Conservation (phyloP, 1,140 invertebrate species). For the Dufourea novaeangliae region DNA sequence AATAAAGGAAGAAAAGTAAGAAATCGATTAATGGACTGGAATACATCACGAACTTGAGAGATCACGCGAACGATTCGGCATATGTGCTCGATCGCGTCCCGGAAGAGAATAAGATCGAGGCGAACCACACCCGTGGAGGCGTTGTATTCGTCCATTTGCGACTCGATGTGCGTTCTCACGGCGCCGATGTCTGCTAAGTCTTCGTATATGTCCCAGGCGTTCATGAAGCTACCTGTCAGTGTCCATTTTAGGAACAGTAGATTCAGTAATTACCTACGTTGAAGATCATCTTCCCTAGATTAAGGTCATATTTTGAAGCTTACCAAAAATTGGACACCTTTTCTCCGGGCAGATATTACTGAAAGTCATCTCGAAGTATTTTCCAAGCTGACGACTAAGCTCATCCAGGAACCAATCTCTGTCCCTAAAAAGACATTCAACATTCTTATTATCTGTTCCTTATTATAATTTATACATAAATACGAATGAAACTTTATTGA, state of each 20-base stretch:
- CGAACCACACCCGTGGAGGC: slow-evolving; percentile 87
- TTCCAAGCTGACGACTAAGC: slow-evolving; percentile 87
- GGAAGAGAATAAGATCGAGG: slow-evolving; percentile 91
- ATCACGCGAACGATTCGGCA: slow-evolving; percentile 91
- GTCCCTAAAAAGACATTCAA: slow-evolving; percentile 82
- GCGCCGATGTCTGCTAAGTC: slow-evolving; percentile 86
- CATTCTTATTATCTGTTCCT: slow-evolving; percentile 16
- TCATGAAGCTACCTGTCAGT: slow-evolving; percentile 86
- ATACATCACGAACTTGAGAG: slow-evolving; percentile 82
- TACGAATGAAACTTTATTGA: slow-evolving; percentile 6
- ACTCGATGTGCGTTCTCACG: slow-evolving; percentile 85
- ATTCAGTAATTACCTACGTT: too few species aligned
- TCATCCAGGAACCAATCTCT: slow-evolving; percentile 88
- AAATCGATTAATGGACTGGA: not conserved
- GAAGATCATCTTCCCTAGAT: too few species aligned
- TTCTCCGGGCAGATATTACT: slow-evolving; percentile 90
- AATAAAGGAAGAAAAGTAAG: too few species aligned
- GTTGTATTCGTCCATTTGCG: slow-evolving; percentile 91
- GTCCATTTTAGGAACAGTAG: not conserved
- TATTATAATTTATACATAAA: too few species aligned
- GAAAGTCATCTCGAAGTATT: slow-evolving; percentile 89
- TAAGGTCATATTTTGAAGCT: not conserved
- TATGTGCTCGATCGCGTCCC: slow-evolving; percentile 92
- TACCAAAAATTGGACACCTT: slow-evolving; percentile 88
- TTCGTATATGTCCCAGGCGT: slow-evolving; percentile 88